Evolutionary conservation across 2,113 vertebrate genomes (phyloP).

Genomic region (Aspiorhynchus laticeps): DNA sequence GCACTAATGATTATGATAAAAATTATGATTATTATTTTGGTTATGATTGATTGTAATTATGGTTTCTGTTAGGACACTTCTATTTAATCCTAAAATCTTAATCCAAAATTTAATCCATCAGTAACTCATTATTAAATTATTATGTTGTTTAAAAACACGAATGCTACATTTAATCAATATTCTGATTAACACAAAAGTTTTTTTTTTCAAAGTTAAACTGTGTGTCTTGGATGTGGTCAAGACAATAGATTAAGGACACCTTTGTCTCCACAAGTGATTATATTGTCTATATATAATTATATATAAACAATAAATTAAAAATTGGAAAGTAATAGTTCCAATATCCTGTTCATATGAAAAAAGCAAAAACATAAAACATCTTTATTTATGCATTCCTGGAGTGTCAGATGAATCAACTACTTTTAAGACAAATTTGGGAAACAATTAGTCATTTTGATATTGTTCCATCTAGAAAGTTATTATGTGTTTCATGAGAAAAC

Average conservation of each 20-base stretch:
- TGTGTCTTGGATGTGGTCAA: not conserved
- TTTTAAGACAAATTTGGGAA: too few species aligned
- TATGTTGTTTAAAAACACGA: not conserved
- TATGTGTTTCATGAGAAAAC: not conserved
- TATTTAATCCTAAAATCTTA: not conserved
- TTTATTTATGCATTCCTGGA: too few species aligned
- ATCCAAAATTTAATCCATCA: too few species aligned
- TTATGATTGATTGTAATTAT: not conserved
- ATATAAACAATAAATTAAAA: not conserved
- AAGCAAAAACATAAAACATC: too few species aligned
- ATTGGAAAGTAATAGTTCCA: not conserved
- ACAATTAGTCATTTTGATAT: not conserved
- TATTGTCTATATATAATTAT: not conserved
- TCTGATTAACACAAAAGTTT: not conserved
- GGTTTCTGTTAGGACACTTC: not conserved
- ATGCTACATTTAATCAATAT: not conserved
- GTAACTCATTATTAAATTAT: not conserved
- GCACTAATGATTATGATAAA: too few species aligned
- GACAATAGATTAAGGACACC: not conserved
- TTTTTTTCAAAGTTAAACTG: too few species aligned
- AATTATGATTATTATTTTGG: not conserved
- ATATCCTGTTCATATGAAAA: not conserved
- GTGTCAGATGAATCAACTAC: too few species aligned
- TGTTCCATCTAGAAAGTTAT: not conserved
- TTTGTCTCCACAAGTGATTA: not conserved